These are phyloP conservation scores for Myopa testacea DNA, from an alignment of 2,888 invertebrate species.

Conservation along the genomic window DNA sequence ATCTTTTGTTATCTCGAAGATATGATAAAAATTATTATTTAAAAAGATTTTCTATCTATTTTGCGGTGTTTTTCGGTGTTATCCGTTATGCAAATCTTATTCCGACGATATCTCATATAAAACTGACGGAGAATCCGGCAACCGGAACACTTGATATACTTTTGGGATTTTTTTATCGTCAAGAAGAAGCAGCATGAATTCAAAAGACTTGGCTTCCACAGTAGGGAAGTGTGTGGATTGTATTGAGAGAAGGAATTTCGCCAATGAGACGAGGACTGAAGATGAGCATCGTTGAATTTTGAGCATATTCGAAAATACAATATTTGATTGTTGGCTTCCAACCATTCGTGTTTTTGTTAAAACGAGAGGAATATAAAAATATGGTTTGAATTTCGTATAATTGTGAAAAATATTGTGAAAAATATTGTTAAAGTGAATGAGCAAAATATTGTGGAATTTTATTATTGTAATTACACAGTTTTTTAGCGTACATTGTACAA, in stretches of 20 bases:
- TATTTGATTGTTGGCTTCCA: too few species aligned
- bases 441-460: too few species aligned
- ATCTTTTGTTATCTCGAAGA: conserved; percentile 34
- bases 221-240: conserved; percentile 16
- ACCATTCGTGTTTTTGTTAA: too few species aligned
- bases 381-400: too few species aligned
- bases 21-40: conserved; percentile 23
- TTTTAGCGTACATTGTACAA: too few species aligned
- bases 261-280: not conserved
- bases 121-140: conserved; percentile 47
- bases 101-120: conserved; percentile 55
- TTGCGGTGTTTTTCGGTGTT: conserved; percentile 17
- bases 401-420: too few species aligned
- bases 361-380: too few species aligned
- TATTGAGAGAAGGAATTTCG: not conserved
- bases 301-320: too few species aligned
- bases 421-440: too few species aligned
- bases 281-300: not conserved
- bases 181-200: conserved; percentile 20
- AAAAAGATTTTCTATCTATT: conserved; percentile 20
- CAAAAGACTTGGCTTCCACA: conserved; percentile 1
- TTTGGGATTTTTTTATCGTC: conserved; percentile 19
- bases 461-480: too few species aligned
- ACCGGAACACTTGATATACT: conserved; percentile 48
- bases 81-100: conserved; percentile 50